These are phyloP conservation scores for Tillus elongatus DNA, from an alignment of 2,888 invertebrate genomes.

Conservation along the genomic window DNA sequence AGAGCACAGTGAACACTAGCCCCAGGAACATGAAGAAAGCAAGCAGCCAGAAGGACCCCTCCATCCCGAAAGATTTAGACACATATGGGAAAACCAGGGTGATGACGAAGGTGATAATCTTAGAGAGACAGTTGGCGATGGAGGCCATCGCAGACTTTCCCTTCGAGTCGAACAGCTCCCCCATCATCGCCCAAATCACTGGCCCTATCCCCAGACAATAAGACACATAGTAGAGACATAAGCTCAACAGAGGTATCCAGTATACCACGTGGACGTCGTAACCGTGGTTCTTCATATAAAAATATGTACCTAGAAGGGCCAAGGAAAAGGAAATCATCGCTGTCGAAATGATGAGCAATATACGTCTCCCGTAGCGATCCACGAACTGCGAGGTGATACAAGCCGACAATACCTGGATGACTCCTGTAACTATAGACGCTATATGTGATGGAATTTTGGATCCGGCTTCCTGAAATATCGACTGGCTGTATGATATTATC, in stretches of 20 bases:
- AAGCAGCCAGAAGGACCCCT: neutral
- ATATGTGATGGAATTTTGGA: neutral
- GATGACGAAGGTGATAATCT: neutral
- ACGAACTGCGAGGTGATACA: neutral
- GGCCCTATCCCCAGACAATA: constrained; percentile 66
- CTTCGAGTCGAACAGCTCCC: constrained; percentile 70
- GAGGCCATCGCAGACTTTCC: constrained; percentile 55
- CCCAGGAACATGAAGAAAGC: neutral
- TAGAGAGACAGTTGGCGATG: neutral
- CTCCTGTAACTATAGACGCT: neutral
- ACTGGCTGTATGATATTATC: neutral
- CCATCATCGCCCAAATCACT: constrained; percentile 71
- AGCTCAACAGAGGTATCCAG: constrained; percentile 60
- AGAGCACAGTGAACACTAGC: neutral
- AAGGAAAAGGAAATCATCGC: constrained; percentile 47
- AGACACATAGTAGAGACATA: constrained; percentile 61
- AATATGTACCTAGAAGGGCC: constrained; percentile 46
- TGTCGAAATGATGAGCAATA: constrained; percentile 48
- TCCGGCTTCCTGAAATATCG: neutral
- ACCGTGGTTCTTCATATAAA: constrained; percentile 49
- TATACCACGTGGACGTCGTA: constrained; percentile 40
- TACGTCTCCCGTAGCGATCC: neutral
- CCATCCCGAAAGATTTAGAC: neutral
- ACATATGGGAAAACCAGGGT: constrained; percentile 1
- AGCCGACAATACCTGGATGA: neutral